Base-by-base conservation (phyloP, 1,140 invertebrate species). In the Musca vetustissima region DNA sequence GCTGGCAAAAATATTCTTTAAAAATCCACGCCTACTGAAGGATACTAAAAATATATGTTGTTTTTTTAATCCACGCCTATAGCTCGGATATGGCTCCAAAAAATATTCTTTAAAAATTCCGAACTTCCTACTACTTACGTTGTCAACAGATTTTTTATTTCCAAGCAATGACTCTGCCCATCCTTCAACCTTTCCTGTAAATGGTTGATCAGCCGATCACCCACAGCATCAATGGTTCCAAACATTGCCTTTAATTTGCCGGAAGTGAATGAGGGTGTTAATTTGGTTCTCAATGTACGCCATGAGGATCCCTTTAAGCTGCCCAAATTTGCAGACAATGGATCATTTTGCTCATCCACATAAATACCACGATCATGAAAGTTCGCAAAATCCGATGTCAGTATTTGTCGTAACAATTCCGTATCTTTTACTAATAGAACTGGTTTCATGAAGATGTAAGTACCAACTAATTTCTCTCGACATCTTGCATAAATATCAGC, bases 191-290 rank as follows among this genome's bases (percentile, higher is more conserved):
- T 4, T 15, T 70, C 73, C 74, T 72, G 52, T 64, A 80, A 19
- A 25, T 79, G 70, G 1, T 72, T 49, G 0, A 76, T 65, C 69
- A 87, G 73, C 28, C 74, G 70, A 55, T 85, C 78, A 14, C 83
- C 80, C 25, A 83, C 79, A 14, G 85, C 79, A 28, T 83, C 76
- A 1, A 87, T 70, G 0, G 84, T 78, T n/a, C 74, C 70, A 47
- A 85, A 86, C 85, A 88, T 88, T 1, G 72, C 73, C 71, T 87
- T 88, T 2, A 89, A 73, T 73, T 88, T 88, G 17, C 83, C 84
- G 0, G 86, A 83, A 0, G 86, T 87, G 70, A 89, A 89, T 6
- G 85, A 83, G 0, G 88, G 87, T 0, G 84, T 84, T 0, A 89
- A 70, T 69, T 85, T 86, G 0, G 80, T 72, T 14, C 87, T 73